Evolutionary conservation across 2,113 vertebrate genomes (phyloP).

Genomic region (Pelodiscus sinensis): DNA sequence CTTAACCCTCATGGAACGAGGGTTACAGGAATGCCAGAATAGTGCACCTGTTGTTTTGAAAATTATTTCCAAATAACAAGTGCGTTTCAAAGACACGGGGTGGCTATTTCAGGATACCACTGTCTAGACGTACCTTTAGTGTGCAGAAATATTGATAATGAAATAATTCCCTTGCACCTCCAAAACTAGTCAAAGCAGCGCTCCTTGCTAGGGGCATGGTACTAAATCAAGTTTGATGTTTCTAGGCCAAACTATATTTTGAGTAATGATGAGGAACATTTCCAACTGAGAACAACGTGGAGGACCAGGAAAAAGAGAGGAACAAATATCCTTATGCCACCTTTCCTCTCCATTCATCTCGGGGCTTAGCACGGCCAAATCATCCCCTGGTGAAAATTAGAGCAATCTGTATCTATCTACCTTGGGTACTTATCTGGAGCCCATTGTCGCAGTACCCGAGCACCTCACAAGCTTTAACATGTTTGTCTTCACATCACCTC

Average conservation of each 20-base stretch:
- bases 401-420: not conserved
- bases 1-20: too few relatives aligned
- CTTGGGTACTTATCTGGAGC: not conserved
- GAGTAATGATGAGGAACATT: constrained; percentile 4
- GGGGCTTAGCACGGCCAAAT: not conserved
- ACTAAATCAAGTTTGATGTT: constrained; percentile 61
- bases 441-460: not conserved
- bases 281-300: not conserved
- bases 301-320: fast-evolving
- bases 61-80: too few relatives aligned
- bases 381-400: not conserved
- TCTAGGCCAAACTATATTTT: constrained; percentile 52
- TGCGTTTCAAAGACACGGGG: too few relatives aligned
- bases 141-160: not conserved
- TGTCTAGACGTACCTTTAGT: too few relatives aligned
- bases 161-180: constrained; percentile 12
- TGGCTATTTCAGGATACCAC: too few relatives aligned
- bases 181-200: not conserved
- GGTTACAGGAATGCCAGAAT: too few relatives aligned
- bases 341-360: not conserved
- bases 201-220: not conserved
- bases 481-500: not conserved
- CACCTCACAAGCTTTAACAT: not conserved
- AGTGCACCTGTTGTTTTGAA: too few relatives aligned
- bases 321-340: not conserved